Percentiles rank a stretch among this genome's conserved stretches.
Evolutionary conservation across 2,888 invertebrate species (phyloP).

Genomic region (Tetragonisca angustula): DNA sequence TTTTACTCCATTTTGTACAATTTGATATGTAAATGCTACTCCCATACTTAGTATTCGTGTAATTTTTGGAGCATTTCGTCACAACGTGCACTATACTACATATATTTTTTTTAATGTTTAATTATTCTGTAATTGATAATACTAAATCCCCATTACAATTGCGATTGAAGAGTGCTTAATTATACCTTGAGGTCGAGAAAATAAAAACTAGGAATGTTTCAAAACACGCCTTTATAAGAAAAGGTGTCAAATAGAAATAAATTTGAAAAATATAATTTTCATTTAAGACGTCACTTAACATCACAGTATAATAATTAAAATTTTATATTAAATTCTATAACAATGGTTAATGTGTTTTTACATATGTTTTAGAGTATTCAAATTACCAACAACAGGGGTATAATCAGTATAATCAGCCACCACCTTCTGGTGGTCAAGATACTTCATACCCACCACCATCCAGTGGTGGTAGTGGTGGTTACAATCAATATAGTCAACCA

Average conservation of each 20-base stretch:
- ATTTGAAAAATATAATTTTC: neutral
- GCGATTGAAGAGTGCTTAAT: neutral
- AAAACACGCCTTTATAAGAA: neutral
- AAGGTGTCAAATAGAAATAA: neutral
- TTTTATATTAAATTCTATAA: neutral
- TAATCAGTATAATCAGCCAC: constrained; percentile 81
- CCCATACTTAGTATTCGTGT: neutral
- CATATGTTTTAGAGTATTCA: constrained; percentile 78
- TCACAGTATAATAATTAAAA: neutral
- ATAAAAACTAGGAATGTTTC: neutral
- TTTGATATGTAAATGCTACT: constrained; percentile 3
- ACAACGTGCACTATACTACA: neutral
- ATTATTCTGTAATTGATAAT: too few relatives aligned
- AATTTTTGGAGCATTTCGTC: neutral
- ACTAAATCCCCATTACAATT: too few relatives aligned
- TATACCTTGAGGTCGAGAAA: neutral
- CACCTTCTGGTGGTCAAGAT: constrained; percentile 78
- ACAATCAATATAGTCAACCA: constrained; percentile 82
- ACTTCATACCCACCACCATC: constrained; percentile 82
- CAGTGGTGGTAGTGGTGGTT: constrained; percentile 73
- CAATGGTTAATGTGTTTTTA: neutral
- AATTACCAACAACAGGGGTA: constrained; percentile 81
- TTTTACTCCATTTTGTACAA: constrained; percentile 35
- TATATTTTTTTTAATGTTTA: neutral
- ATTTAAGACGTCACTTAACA: neutral